A percentile compares a stretch with the other conserved stretches of the same genome.
These are phyloP conservation scores for Leptobrachium ailaonicum DNA, from an alignment of 2,113 vertebrate genomes.

Conservation along the genomic window DNA sequence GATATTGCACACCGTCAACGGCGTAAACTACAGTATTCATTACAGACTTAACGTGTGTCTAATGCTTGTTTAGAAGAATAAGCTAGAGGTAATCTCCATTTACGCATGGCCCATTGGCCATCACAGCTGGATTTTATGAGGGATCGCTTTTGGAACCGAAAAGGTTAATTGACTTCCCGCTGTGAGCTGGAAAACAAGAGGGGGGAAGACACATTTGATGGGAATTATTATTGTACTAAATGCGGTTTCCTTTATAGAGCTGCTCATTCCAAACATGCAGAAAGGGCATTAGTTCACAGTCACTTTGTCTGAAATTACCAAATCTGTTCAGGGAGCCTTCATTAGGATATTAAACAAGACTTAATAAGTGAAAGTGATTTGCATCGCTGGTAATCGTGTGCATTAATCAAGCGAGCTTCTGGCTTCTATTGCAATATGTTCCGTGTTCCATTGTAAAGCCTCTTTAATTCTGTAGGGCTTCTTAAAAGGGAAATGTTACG, in stretches of 20 bases:
- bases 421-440: constrained; percentile 85
- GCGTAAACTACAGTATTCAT: constrained; percentile 53
- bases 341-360: constrained; percentile 99
- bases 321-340: constrained; percentile 95
- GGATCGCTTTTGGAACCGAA: constrained; percentile 71
- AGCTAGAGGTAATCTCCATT: constrained; percentile 70
- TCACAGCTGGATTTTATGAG: constrained; percentile 69
- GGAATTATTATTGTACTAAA: constrained; percentile 70
- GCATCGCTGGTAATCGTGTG: constrained; percentile 93
- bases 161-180: constrained; percentile 76
- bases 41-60: constrained; percentile 59
- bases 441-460: constrained; percentile 88
- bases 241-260: constrained; percentile 74
- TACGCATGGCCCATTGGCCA: constrained; percentile 67
- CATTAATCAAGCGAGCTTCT: constrained; percentile 98
- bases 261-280: constrained; percentile 70
- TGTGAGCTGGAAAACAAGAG: constrained; percentile 67
- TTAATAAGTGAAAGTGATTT: constrained; percentile 99
- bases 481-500: constrained; percentile 85
- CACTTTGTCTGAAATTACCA: constrained; percentile 84
- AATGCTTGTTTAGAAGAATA: constrained; percentile 62
- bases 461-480: constrained; percentile 89
- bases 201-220: constrained; percentile 68
- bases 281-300: constrained; percentile 79
- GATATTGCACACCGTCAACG: constrained; percentile 7